Conservation (phyloP, 2,113 vertebrate species). For the Athene noctua region DNA sequence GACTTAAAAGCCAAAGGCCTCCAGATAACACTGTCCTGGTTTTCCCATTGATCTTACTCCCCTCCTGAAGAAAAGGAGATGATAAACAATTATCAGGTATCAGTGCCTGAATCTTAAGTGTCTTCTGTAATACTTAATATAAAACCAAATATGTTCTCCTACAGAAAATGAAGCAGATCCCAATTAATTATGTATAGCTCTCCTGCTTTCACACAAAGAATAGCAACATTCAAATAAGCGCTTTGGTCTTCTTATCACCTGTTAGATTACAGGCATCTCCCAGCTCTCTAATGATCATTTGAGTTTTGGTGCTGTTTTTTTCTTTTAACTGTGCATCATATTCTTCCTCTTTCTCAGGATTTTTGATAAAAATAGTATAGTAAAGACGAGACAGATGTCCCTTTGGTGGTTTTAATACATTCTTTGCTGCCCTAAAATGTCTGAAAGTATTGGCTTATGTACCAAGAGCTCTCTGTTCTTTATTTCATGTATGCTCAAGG, state of each 20-base stretch:
- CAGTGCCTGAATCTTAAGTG: conserved; percentile 48
- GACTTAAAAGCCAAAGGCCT: background rate
- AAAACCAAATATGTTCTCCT: conserved; percentile 56
- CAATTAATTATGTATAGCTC: conserved; percentile 64
- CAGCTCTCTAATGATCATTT: conserved; percentile 15
- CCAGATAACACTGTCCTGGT: background rate
- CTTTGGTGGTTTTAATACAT: conserved; percentile 9
- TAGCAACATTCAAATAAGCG: conserved; percentile 4
- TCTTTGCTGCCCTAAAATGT: background rate
- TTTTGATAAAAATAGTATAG: conserved; percentile 28
- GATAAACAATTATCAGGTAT: conserved; percentile 43
- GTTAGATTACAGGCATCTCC: conserved; percentile 52
- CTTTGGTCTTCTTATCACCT: conserved; percentile 45
- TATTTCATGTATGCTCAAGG: background rate
- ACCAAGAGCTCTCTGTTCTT: background rate
- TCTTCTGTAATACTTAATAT: conserved; percentile 60
- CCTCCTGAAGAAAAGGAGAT: background rate
- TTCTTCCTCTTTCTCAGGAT: background rate
- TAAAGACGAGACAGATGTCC: background rate
- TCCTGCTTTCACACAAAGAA: conserved; percentile 11
- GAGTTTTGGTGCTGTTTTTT: background rate
- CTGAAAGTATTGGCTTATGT: background rate
- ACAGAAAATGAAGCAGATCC: conserved; percentile 65
- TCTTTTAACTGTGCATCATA: background rate
- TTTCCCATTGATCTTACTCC: background rate